A percentile compares a stretch with the other conserved stretches of the same genome.
Evolutionary conservation across 2,113 vertebrate species (phyloP).

Genomic region (Trogon melanurus): DNA sequence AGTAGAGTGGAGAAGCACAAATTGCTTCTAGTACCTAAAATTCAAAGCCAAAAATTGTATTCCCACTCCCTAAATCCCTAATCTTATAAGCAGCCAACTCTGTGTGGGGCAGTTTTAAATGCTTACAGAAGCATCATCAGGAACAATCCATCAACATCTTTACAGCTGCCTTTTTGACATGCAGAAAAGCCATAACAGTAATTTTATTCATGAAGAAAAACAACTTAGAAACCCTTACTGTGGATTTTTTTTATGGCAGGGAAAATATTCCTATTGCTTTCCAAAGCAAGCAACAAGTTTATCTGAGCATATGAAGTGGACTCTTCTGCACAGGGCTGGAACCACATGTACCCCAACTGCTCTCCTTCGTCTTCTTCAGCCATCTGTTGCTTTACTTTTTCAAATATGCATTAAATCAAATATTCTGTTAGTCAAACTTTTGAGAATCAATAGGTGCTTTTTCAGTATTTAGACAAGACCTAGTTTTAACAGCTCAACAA

Average conservation of each 20-base stretch:
- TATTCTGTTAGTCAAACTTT: neutral
- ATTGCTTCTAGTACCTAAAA: slow-evolving; percentile 33
- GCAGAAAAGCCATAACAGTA: neutral
- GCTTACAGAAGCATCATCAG: neutral
- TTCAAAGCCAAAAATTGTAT: slow-evolving; percentile 49
- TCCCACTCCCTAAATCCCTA: neutral
- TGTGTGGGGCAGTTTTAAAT: slow-evolving; percentile 16
- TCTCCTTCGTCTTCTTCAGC: neutral
- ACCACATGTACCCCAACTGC: neutral
- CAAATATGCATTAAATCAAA: neutral
- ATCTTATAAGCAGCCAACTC: slow-evolving; percentile 4
- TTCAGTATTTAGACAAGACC: neutral
- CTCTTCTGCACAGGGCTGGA: neutral
- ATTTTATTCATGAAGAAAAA: neutral
- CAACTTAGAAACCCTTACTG: neutral
- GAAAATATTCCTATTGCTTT: neutral
- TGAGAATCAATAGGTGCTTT: neutral
- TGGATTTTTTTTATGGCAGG: neutral
- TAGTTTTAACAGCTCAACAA: neutral
- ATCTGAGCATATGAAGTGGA: neutral
- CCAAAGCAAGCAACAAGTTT: neutral
- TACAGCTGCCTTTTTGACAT: slow-evolving; percentile 6
- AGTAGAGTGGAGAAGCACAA: slow-evolving; percentile 36
- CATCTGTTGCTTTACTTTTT: neutral
- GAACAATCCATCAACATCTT: slow-evolving; percentile 29